These are phyloP conservation scores for Taphrorychus bicolor DNA, from an alignment of 2,888 invertebrate genomes.

Conservation along the genomic window DNA sequence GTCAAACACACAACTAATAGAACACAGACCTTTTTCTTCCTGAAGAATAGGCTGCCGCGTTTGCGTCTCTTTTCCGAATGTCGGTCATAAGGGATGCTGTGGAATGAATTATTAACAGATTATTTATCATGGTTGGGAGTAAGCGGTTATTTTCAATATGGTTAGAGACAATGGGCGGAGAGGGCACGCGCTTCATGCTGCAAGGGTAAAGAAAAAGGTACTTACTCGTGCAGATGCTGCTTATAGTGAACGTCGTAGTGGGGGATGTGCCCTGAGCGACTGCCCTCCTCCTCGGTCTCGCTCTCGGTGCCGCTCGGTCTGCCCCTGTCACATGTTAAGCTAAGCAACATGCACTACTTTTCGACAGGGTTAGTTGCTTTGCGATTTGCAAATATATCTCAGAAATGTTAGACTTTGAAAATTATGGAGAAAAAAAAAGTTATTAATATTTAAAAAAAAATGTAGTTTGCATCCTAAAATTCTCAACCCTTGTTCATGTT, in stretches of 20 bases:
- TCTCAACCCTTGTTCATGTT: too few relatives aligned
- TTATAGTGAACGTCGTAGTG: slow-evolving; percentile 58
- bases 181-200: neutral
- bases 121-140: too few relatives aligned
- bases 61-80: slow-evolving; percentile 87
- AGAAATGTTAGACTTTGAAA: too few relatives aligned
- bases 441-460: too few relatives aligned
- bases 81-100: slow-evolving; percentile 70
- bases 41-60: slow-evolving; percentile 88
- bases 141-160: too few relatives aligned
- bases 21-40: slow-evolving; percentile 80
- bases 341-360: slow-evolving; percentile 60
- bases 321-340: slow-evolving; percentile 59
- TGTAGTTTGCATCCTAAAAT: too few relatives aligned
- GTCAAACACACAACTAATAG: neutral
- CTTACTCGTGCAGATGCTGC: slow-evolving; percentile 65
- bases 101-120: neutral
- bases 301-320: slow-evolving; percentile 75
- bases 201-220: slow-evolving; percentile 42
- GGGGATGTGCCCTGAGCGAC: slow-evolving; percentile 51
- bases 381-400: too few relatives aligned
- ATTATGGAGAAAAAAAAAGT: too few relatives aligned
- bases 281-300: slow-evolving; percentile 67
- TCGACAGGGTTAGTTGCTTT: too few relatives aligned
- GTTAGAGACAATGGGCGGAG: too few relatives aligned